Percentiles rank a stretch among this genome's conserved stretches.
These are phyloP conservation scores for Anguilla megastoma DNA, from an alignment of 2,797 vertebrate genomes.

Conservation along the genomic window DNA sequence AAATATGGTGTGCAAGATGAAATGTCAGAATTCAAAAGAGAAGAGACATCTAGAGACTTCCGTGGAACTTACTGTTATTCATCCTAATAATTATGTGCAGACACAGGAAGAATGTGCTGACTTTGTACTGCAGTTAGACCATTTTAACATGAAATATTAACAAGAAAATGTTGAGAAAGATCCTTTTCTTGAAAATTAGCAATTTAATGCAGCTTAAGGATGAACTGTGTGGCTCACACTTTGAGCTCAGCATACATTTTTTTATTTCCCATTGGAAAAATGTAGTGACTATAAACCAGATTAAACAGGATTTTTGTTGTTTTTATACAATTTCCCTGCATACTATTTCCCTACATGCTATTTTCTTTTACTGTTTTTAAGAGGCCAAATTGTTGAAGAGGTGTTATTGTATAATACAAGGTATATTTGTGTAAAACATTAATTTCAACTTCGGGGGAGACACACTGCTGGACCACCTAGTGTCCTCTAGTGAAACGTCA, in stretches of 20 bases:
- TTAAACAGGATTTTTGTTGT: background rate
- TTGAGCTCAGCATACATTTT: background rate
- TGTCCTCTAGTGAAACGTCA: no score
- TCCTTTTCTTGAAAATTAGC: background rate
- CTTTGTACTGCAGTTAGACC: background rate
- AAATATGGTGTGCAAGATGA: no score
- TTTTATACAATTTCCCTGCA: background rate
- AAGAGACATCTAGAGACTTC: no score
- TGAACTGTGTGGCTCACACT: background rate
- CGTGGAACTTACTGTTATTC: no score
- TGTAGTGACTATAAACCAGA: background rate
- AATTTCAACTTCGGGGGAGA: no score
- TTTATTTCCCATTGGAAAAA: background rate
- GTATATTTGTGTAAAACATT: no score
- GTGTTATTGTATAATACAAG: no score
- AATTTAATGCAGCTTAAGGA: background rate
- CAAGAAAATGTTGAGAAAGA: background rate
- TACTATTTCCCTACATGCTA: background rate
- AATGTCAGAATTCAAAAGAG: no score
- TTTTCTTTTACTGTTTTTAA: no score
- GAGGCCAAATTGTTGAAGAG: no score
- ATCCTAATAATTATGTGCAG: no score
- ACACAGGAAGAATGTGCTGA: background rate
- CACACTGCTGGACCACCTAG: no score
- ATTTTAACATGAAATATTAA: background rate